These are phyloP conservation scores for Athrips mouffetella DNA, from an alignment of 2,888 invertebrate species.

Conservation along the genomic window DNA sequence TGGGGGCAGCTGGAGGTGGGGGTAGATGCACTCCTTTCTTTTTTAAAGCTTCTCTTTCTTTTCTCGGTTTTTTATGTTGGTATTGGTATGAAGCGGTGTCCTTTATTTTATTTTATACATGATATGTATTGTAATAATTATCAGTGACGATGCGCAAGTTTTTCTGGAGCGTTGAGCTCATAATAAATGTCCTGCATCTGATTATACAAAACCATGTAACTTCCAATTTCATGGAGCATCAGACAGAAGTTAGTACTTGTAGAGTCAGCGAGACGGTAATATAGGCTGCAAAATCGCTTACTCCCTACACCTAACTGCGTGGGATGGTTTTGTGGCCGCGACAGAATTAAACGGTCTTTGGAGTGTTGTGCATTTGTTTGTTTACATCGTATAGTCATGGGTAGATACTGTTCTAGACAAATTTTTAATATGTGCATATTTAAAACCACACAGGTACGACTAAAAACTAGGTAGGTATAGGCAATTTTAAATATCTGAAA, in stretches of 20 bases:
- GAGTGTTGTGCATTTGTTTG: slow-evolving; percentile 25
- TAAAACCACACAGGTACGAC: too few relatives aligned
- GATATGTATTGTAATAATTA: slow-evolving; percentile 76
- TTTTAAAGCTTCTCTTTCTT: slow-evolving; percentile 78
- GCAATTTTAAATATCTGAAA: too few relatives aligned
- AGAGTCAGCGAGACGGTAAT: slow-evolving; percentile 35
- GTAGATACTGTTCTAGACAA: too few relatives aligned
- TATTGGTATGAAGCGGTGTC: slow-evolving; percentile 74
- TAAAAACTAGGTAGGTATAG: too few relatives aligned
- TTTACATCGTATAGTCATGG: too few relatives aligned
- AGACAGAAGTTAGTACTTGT: slow-evolving; percentile 18
- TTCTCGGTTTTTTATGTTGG: slow-evolving; percentile 75
- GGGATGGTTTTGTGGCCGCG: too few relatives aligned
- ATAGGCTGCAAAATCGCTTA: too few relatives aligned
- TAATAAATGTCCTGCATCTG: slow-evolving; percentile 74
- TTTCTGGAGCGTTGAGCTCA: slow-evolving; percentile 57
- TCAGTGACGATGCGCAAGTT: slow-evolving; percentile 71
- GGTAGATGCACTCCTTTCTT: slow-evolving; percentile 76
- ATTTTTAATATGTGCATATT: too few relatives aligned
- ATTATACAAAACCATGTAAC: slow-evolving; percentile 70
- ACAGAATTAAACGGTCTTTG: slow-evolving; percentile 52
- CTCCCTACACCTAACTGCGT: too few relatives aligned
- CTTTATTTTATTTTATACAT: slow-evolving; percentile 71
- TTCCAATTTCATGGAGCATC: slow-evolving; percentile 44
- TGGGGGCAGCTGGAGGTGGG: slow-evolving; percentile 70